Evolutionary conservation across 1,140 invertebrate genomes (phyloP).

Genomic region (Drosophila baimaii): DNA sequence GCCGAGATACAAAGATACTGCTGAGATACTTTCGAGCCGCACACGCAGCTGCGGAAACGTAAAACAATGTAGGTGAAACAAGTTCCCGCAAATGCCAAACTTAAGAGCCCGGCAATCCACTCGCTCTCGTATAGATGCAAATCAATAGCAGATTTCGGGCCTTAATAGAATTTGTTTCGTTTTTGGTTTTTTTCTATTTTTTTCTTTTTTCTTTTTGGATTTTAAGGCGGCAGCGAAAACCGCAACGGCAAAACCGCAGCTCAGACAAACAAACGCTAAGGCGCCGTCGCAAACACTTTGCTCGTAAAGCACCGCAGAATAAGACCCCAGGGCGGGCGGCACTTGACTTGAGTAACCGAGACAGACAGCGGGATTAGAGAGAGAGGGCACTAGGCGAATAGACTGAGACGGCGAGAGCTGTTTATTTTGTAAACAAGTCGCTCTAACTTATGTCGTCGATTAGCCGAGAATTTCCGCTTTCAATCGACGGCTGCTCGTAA

Average conservation of each 20-base stretch:
- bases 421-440: constrained; percentile 56
- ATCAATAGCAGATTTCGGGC: constrained; percentile 75
- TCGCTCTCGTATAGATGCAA: constrained; percentile 72
- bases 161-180: constrained; percentile 63
- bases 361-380: constrained; percentile 18
- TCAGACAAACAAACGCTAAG: constrained; percentile 75
- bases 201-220: background rate
- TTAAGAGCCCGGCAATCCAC: constrained; percentile 63
- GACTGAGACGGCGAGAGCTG: constrained; percentile 8
- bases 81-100: constrained; percentile 71
- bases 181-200: background rate
- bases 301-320: constrained; percentile 17
- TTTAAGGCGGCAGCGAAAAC: constrained; percentile 50
- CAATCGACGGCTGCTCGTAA: constrained; percentile 53
- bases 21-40: constrained; percentile 51
- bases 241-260: constrained; percentile 67
- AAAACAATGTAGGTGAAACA: constrained; percentile 80
- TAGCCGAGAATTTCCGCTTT: constrained; percentile 69
- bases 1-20: constrained; percentile 45
- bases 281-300: constrained; percentile 66
- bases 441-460: constrained; percentile 53
- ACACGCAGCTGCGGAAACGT: constrained; percentile 79
- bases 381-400: background rate
- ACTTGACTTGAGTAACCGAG: constrained; percentile 34
- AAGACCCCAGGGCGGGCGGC: constrained; percentile 44